A percentile compares a stretch with the other conserved stretches of the same genome.
Evolutionary conservation across 2,113 vertebrate species (phyloP).

Genomic region (Bagarius yarrelli): DNA sequence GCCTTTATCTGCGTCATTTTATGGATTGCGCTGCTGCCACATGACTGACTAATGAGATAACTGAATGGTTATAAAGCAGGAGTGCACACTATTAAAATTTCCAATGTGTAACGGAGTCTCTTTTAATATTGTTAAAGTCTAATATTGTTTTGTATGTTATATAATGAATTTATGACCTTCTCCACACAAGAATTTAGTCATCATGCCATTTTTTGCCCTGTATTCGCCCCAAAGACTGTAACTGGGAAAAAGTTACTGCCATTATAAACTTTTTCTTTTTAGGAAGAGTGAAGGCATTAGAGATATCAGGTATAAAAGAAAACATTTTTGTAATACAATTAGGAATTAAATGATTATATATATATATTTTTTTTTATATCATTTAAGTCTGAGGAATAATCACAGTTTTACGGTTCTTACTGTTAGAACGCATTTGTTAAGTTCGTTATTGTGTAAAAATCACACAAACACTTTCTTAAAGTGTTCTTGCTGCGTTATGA

Average conservation of each 20-base stretch:
- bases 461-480: too few relatives aligned
- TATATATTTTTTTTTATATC: too few relatives aligned
- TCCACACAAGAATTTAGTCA: not conserved
- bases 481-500: too few relatives aligned
- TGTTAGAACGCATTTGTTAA: too few relatives aligned
- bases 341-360: too few relatives aligned
- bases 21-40: not conserved
- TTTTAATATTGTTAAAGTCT: not conserved
- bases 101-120: too few relatives aligned
- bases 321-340: not conserved
- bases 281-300: not conserved
- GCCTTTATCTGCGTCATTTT: not conserved
- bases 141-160: not conserved
- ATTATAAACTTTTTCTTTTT: slow-evolving; percentile 35
- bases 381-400: too few relatives aligned
- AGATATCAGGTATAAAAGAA: slow-evolving; percentile 21
- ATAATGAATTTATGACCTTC: too few relatives aligned
- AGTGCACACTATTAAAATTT: not conserved
- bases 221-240: too few relatives aligned
- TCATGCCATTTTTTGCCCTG: not conserved
- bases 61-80: not conserved
- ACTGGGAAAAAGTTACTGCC: slow-evolving; percentile 10
- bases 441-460: too few relatives aligned
- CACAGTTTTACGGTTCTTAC: too few relatives aligned
- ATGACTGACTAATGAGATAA: not conserved